Conservation (phyloP, 2,113 vertebrate species). For the Oncorhynchus keta region DNA sequence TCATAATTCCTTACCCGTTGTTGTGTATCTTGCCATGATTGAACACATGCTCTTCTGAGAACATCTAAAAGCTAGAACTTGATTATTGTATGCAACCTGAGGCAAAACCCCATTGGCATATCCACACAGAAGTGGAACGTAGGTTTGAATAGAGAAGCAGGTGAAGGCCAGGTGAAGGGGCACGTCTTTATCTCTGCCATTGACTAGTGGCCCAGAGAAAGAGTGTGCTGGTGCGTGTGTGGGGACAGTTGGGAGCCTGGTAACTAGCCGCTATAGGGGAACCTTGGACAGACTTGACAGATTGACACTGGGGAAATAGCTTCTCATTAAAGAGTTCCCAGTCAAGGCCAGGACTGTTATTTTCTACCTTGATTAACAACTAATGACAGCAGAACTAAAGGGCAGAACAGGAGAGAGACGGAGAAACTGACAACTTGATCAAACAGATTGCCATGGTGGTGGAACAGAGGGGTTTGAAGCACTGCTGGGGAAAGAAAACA, state of each 20-base stretch:
- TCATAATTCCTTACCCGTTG: neutral
- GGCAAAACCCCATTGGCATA: neutral
- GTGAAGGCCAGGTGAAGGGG: neutral
- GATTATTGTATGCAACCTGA: slow-evolving; percentile 10
- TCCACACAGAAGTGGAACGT: slow-evolving; percentile 39
- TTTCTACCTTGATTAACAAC: slow-evolving; percentile 70
- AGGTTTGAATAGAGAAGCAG: slow-evolving; percentile 1
- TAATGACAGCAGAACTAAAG: slow-evolving; percentile 69
- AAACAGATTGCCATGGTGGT: slow-evolving; percentile 17
- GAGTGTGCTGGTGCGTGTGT: slow-evolving; percentile 5
- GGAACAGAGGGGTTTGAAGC: slow-evolving; percentile 7
- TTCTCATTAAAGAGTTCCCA: slow-evolving; percentile 54
- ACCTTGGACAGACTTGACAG: neutral
- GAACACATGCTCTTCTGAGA: neutral
- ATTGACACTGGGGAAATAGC: slow-evolving; percentile 28
- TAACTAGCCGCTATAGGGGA: slow-evolving; percentile 7
- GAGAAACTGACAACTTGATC: slow-evolving; percentile 23
- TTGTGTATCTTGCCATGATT: neutral
- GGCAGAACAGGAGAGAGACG: slow-evolving; percentile 23
- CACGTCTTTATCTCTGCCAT: slow-evolving; percentile 2
- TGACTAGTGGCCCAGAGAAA: slow-evolving; percentile 46
- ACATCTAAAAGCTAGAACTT: neutral
- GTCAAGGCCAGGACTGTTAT: slow-evolving; percentile 61
- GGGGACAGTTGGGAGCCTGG: neutral
- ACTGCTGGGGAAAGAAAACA: slow-evolving; percentile 8